Conservation (phyloP, 2,797 vertebrate species). For the Sebastes nivosus region DNA sequence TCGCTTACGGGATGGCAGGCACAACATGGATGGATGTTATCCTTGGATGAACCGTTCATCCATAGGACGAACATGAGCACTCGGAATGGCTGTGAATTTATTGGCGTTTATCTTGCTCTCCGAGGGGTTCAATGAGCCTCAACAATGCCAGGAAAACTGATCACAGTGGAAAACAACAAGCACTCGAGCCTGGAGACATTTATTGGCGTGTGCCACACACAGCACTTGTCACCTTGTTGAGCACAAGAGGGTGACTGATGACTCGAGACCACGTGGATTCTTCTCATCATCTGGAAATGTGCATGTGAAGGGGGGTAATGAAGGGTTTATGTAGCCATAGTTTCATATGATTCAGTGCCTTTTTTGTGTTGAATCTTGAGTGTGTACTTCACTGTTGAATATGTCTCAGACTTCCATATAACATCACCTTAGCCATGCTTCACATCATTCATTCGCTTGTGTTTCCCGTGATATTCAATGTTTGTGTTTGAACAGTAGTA, state of each 20-base stretch:
- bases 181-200: constrained; percentile 29
- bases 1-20: constrained; percentile 24
- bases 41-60: constrained; percentile 62
- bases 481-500: neutral
- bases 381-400: neutral
- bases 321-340: neutral
- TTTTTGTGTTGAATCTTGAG: neutral
- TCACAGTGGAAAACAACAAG: constrained; percentile 28
- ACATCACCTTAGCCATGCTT: neutral
- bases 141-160: constrained; percentile 16
- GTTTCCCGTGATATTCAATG: neutral
- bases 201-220: constrained; percentile 34
- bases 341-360: neutral
- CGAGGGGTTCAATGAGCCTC: constrained; percentile 42
- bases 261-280: neutral
- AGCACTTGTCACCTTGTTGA: constrained; percentile 43
- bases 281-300: constrained; percentile 16
- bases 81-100: constrained; percentile 52
- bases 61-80: constrained; percentile 41
- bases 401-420: neutral
- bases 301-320: constrained; percentile 15
- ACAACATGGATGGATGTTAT: constrained; percentile 57
- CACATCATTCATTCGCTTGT: neutral
- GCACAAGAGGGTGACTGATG: constrained; percentile 42
- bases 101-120: constrained; percentile 45